Evolutionary conservation across 30 jellyfish, hydroid and myxozoan genomes (phyloP).

Genomic region (Hydractinia echinata): DNA sequence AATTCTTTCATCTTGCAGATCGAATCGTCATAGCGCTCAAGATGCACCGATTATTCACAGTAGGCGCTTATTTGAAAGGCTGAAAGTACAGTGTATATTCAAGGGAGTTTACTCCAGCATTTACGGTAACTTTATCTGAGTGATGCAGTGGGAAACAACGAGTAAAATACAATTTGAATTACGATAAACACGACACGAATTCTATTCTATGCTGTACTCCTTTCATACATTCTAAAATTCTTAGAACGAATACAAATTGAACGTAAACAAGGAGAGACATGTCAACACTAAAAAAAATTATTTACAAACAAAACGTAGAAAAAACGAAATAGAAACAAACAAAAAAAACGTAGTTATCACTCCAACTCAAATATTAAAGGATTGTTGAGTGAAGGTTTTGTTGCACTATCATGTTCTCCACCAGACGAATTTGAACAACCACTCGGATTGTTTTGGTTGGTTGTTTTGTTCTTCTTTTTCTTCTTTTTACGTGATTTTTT

Average conservation of each 20-base stretch:
- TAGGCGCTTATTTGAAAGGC: too few relatives aligned
- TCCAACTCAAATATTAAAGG: constrained; percentile 9
- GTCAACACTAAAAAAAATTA: too few relatives aligned
- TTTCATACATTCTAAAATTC: neutral
- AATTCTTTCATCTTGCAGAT: too few relatives aligned
- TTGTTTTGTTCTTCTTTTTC: neutral
- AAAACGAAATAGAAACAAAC: neutral
- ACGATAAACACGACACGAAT: neutral
- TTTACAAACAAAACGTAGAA: too few relatives aligned
- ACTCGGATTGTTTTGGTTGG: neutral
- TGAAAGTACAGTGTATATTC: too few relatives aligned
- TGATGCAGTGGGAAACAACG: too few relatives aligned
- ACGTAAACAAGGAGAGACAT: too few relatives aligned
- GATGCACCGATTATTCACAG: too few relatives aligned
- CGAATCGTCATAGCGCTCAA: too few relatives aligned
- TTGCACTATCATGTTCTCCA: neutral
- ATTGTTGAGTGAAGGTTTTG: neutral
- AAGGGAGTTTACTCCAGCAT: too few relatives aligned
- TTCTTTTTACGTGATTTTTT: constrained; percentile 15
- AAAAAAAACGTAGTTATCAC: neutral
- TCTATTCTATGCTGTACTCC: neutral
- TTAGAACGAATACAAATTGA: constrained; percentile 1
- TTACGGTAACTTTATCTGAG: too few relatives aligned
- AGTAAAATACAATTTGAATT: too few relatives aligned
- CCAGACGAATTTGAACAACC: neutral